phyloP scores from a whole-genome alignment of 2,888 invertebrate species.

The Temnothorax ravouxi region DNA sequence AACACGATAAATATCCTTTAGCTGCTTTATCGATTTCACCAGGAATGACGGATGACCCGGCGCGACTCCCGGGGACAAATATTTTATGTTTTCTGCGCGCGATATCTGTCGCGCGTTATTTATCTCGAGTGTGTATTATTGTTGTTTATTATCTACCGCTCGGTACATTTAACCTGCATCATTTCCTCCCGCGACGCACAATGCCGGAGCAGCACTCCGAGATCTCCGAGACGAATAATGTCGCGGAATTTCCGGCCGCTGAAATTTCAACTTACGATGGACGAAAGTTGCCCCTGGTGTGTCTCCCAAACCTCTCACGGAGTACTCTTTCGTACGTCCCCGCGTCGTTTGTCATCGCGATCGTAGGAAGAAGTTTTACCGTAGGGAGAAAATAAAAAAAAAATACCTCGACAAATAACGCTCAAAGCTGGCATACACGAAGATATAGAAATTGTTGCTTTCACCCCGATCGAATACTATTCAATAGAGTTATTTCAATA shows the following conservation, averaged over 20 bases:
- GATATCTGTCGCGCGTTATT: conserved; percentile 79
- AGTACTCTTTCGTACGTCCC: conserved; percentile 7
- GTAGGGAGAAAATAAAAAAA: conserved; percentile 16
- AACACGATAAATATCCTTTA: conserved; percentile 57
- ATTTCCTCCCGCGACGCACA: conserved; percentile 72
- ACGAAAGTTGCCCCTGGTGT: conserved; percentile 45
- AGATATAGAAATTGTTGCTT: conserved; percentile 12
- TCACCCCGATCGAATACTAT: background rate
- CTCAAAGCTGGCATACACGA: conserved; percentile 14
- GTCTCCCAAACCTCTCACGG: conserved; percentile 11
- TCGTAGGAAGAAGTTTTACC: conserved; percentile 31
- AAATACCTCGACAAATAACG: conserved; percentile 48
- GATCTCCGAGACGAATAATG: conserved; percentile 63
- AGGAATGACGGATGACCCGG: conserved; percentile 78
- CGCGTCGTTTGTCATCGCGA: conserved; percentile 53
- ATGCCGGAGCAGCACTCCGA: conserved; percentile 57
- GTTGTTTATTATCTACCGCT: conserved; percentile 82
- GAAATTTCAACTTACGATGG: conserved; percentile 60
- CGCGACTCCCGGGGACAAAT: conserved; percentile 72
- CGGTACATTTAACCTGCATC: conserved; percentile 84
- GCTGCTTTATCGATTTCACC: conserved; percentile 74
- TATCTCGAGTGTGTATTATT: conserved; percentile 82
- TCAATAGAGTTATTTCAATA: background rate
- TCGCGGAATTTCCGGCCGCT: conserved; percentile 67
- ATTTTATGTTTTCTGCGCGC: conserved; percentile 74